Percentiles rank a stretch among this genome's conserved stretches.
Evolutionary conservation across 2,888 invertebrate genomes (phyloP).

Genomic region (Branchellion lobata): DNA sequence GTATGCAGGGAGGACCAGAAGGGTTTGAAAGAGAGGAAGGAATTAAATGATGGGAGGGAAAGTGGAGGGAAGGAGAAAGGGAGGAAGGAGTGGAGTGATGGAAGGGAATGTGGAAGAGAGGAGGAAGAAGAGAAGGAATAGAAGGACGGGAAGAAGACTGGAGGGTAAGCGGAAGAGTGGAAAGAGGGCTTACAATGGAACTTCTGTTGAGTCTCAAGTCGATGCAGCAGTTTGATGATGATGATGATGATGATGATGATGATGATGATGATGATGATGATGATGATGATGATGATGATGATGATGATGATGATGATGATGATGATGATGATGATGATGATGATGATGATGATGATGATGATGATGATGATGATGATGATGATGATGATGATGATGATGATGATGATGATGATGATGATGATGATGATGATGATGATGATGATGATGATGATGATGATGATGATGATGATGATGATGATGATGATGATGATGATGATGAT

Average conservation of each 20-base stretch:
- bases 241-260: not conserved
- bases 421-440: not conserved
- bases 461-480: not conserved
- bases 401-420: not conserved
- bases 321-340: not conserved
- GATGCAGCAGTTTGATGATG: not conserved
- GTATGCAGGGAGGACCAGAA: no score
- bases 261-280: not conserved
- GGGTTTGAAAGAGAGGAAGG: no score
- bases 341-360: not conserved
- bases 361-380: not conserved
- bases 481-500: not conserved
- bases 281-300: not conserved
- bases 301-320: not conserved
- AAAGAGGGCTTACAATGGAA: no score
- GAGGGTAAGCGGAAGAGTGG: no score
- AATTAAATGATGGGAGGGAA: no score
- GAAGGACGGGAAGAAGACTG: no score
- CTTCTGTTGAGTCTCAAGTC: constrained; percentile 11
- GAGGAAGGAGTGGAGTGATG: no score
- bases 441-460: not conserved
- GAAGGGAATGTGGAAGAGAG: no score
- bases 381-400: not conserved
- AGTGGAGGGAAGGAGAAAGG: no score
- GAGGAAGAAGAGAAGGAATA: no score